These are phyloP conservation scores for Vannuccia rotundouncinata DNA, from an alignment of 2,888 invertebrate species.

Conservation along the genomic window DNA sequence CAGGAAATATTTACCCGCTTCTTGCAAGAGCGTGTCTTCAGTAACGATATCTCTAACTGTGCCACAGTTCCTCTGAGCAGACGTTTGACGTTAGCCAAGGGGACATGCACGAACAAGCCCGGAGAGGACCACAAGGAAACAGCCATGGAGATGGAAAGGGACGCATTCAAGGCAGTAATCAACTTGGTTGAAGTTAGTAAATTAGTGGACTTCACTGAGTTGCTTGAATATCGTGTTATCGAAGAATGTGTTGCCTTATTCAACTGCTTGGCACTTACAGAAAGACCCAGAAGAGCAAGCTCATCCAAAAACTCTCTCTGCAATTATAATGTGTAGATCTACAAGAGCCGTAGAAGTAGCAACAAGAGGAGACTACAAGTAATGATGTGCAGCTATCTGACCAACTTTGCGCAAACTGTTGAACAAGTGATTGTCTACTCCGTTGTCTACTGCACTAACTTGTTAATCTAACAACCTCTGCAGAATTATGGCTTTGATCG, in stretches of 20 bases:
- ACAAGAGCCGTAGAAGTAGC: not conserved
- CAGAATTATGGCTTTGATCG: not conserved
- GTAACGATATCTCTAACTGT: slow-evolving; percentile 30
- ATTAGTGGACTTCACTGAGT: not conserved
- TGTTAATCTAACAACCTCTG: too few species aligned
- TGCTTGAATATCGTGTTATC: slow-evolving; percentile 36
- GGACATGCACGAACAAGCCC: slow-evolving; percentile 28
- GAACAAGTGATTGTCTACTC: too few species aligned
- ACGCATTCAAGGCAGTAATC: slow-evolving; percentile 33
- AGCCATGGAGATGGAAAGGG: slow-evolving; percentile 34
- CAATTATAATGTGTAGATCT: not conserved
- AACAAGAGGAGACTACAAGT: too few species aligned
- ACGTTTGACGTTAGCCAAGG: slow-evolving; percentile 35
- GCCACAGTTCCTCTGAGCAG: slow-evolving; percentile 36
- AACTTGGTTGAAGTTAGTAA: slow-evolving; percentile 35
- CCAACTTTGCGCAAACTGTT: too few species aligned
- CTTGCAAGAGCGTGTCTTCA: slow-evolving; percentile 27
- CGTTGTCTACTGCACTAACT: too few species aligned
- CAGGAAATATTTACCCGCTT: slow-evolving; percentile 33
- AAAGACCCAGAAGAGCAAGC: slow-evolving; percentile 35
- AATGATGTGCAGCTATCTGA: too few species aligned
- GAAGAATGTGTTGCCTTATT: slow-evolving; percentile 34
- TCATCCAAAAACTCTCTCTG: not conserved
- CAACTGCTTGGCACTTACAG: slow-evolving; percentile 33
- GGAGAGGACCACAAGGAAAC: slow-evolving; percentile 31